Conservation (phyloP, 2,797 vertebrate species). For the Sebastes hubbsi region DNA sequence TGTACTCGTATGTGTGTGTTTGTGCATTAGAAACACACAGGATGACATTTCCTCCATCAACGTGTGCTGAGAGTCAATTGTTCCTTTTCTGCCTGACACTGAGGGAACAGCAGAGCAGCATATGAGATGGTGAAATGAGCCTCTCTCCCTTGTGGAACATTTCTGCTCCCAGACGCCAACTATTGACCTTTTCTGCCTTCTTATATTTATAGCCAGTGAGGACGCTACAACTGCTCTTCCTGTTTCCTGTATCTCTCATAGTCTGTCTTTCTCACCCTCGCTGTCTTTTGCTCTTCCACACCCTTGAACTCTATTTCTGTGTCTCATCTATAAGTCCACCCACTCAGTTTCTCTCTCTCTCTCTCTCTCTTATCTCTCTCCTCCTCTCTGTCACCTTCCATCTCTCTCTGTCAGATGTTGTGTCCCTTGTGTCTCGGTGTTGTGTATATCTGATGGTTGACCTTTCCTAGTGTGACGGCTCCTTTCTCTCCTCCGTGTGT, state of each 20-base stretch:
- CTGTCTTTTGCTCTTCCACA: conserved; percentile 57
- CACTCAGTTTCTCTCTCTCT: conserved; percentile 25
- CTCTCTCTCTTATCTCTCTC: conserved; percentile 36
- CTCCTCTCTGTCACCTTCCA: conserved; percentile 59
- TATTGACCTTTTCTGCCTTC: conserved; percentile 75
- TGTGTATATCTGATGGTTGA: conserved; percentile 82
- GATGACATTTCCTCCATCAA: conserved; percentile 52
- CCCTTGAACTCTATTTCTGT: conserved; percentile 75
- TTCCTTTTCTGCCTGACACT: conserved; percentile 45
- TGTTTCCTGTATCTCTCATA: conserved; percentile 71
- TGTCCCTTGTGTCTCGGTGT: conserved; percentile 68
- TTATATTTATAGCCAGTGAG: conserved; percentile 77
- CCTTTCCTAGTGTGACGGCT: conserved; percentile 81
- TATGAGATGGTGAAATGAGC: conserved; percentile 68
- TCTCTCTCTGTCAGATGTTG: conserved; percentile 71
- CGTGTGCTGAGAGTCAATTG: conserved; percentile 38
- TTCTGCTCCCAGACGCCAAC: conserved; percentile 61
- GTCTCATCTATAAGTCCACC: conserved; percentile 57
- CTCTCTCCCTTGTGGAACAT: conserved; percentile 69
- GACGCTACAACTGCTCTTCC: conserved; percentile 40
- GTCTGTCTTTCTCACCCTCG: conserved; percentile 62
- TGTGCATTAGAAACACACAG: not conserved
- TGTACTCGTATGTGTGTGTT: not conserved
- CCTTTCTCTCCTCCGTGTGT: conserved; percentile 74
- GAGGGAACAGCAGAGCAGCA: conserved; percentile 33